Evolutionary conservation across 2,113 vertebrate genomes (phyloP), one percentile per base, ranked within the genome.

Genomic region (Pagrus major): DNA sequence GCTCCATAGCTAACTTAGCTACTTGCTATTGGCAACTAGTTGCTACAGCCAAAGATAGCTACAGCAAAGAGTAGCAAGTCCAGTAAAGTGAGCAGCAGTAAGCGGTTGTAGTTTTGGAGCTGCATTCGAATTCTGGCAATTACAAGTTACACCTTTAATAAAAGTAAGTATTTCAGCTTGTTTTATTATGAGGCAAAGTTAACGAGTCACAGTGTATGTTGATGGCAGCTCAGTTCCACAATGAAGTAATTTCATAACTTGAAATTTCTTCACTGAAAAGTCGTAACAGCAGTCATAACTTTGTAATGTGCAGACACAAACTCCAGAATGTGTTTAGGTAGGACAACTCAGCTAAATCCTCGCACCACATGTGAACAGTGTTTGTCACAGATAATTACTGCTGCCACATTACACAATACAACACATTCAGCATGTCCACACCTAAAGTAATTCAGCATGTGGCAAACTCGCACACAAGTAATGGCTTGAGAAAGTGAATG

Each of bases 371-470:
- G 86, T 83, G 80, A 80, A 46, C 37, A 77, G 63, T 69, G 69
- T 83, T 78, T 71, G 75, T 58, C 76, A 72, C 44, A 88, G 61
- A 78, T 63, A 76, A 78, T 86, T 76, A 54, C 65, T 49, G 63
- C 85, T 83, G 81, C 73, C 88, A 33, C 59, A 84, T 88, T 81
- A 76, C 76, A 81, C 51, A 84, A 64, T 37, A 42, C 78, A 81
- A 84, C 46, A 78, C 42, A 47, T 69, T 76, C 60, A 55, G 47
- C 16, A 46, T 60, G 46, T 86, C 73, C 61, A 84, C 78, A 64
- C 25, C 59, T 72, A 83, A 81, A 88, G 76, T 81, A 83, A 91
- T 82, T 66, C 74, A 83, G 59, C 74, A 85, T 85, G 84, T 84
- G 64, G 60, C 60, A 42, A 68, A 49, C 49, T 56, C 63, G 55